Evolutionary conservation across 2,888 invertebrate species (phyloP).

Genomic region (Ophonus ardosiacus): DNA sequence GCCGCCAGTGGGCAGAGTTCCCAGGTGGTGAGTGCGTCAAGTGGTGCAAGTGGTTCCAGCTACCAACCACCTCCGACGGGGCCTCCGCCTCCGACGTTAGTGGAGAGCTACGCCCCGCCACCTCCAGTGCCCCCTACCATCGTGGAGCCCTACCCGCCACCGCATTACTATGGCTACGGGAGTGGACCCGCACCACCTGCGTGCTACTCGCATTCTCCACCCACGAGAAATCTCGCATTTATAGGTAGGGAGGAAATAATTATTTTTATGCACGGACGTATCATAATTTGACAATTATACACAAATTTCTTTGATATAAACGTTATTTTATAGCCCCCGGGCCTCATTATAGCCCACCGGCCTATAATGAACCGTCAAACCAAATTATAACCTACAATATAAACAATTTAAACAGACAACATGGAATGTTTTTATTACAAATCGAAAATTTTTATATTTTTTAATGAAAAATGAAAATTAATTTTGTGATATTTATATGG

Average conservation of each 20-base stretch:
- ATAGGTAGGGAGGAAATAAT: constrained; percentile 76
- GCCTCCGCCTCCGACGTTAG: constrained; percentile 71
- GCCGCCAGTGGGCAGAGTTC: constrained; percentile 69
- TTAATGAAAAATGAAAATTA: too few relatives aligned
- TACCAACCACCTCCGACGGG: constrained; percentile 74
- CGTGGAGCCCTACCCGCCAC: constrained; percentile 77
- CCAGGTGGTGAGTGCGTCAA: constrained; percentile 74
- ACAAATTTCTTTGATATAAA: too few relatives aligned
- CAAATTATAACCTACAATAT: too few relatives aligned
- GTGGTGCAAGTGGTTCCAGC: constrained; percentile 74
- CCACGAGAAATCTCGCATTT: constrained; percentile 81
- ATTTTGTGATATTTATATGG: too few relatives aligned
- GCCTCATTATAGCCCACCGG: too few relatives aligned
- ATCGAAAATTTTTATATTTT: too few relatives aligned
- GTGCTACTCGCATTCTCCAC: constrained; percentile 80
- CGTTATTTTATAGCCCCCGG: too few relatives aligned
- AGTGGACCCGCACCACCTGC: constrained; percentile 76
- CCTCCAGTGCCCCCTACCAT: constrained; percentile 73
- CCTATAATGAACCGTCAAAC: too few relatives aligned
- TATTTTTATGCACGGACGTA: too few relatives aligned
- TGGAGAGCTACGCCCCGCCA: constrained; percentile 73
- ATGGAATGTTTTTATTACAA: too few relatives aligned
- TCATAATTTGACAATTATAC: too few relatives aligned
- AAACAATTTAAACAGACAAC: too few relatives aligned
- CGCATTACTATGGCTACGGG: constrained; percentile 77